Evolutionary conservation across 1,140 invertebrate genomes (phyloP).

Genomic region (Babylonia areolata): DNA sequence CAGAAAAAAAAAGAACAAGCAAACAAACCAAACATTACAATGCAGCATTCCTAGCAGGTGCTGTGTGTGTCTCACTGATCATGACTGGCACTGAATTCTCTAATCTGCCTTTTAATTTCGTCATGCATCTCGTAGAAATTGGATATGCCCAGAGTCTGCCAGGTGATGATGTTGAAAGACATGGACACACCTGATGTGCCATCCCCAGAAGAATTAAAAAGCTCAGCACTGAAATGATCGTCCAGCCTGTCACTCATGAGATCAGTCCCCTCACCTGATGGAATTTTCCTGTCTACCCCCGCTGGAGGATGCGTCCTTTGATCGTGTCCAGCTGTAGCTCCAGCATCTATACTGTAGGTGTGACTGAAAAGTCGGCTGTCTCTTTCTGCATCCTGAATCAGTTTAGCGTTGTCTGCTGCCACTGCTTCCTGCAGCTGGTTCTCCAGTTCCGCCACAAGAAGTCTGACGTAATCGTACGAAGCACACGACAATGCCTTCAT

Average conservation of each 20-base stretch:
- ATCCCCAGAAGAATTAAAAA: conserved; percentile 33
- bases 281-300: no score
- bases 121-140: conserved; percentile 49
- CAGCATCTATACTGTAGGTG: conserved; percentile 25
- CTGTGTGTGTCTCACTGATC: no score
- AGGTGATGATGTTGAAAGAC: conserved; percentile 23
- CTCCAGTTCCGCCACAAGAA: conserved; percentile 96
- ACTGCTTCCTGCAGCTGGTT: conserved; percentile 87
- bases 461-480: conserved; percentile 95
- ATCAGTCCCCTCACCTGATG: not conserved
- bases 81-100: not conserved
- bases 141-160: conserved; percentile 36
- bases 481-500: conserved; percentile 96
- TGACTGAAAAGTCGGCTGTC: conserved; percentile 45
- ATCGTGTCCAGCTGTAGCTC: not conserved
- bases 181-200: not conserved
- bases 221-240: not conserved
- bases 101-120: conserved; percentile 39
- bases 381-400: conserved; percentile 44
- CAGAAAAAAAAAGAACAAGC: no score
- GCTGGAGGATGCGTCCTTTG: not conserved
- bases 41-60: no score
- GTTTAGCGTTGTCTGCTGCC: conserved; percentile 32
- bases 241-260: not conserved
- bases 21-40: no score